Evolutionary conservation across 2,797 vertebrate species (phyloP).

Genomic region (Pseudomugil gertrudae): DNA sequence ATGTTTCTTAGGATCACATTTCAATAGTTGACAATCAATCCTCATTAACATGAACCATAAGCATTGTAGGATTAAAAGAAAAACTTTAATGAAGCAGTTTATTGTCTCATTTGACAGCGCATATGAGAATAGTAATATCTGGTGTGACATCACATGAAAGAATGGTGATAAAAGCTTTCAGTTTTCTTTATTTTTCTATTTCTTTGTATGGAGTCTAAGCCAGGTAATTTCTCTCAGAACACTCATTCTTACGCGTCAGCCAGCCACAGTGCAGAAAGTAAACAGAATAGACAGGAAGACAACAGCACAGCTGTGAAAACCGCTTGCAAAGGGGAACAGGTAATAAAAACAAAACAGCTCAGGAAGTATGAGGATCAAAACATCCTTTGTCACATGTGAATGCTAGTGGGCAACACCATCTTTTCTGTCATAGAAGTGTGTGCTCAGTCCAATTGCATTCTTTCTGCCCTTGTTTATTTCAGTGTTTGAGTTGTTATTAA

Average conservation of each 20-base stretch:
- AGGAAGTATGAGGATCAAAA: conserved; percentile 35
- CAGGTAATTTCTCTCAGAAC: conserved; percentile 39
- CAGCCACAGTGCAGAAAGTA: conserved; percentile 25
- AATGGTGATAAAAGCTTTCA: not conserved
- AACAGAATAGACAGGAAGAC: conserved; percentile 23
- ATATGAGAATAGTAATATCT: not conserved
- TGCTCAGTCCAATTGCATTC: conserved; percentile 4
- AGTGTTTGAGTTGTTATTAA: conserved; percentile 32
- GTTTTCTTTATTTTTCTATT: not conserved
- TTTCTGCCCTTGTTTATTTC: conserved; percentile 36
- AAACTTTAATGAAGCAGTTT: not conserved
- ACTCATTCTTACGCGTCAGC: conserved; percentile 31
- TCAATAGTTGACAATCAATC: conserved; percentile 8
- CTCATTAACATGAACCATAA: not conserved
- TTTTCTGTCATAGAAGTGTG: conserved; percentile 11
- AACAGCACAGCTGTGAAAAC: conserved; percentile 46
- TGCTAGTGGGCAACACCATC: conserved; percentile 26
- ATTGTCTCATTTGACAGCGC: not conserved
- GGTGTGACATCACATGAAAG: not conserved
- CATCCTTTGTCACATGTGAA: conserved; percentile 23
- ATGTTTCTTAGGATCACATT: not conserved
- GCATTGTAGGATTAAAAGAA: not conserved
- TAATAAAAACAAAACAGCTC: conserved; percentile 48
- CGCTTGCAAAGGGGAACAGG: conserved; percentile 33
- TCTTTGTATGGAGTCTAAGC: conserved; percentile 22